These are phyloP conservation scores for Stichodactyla helianthus DNA, from an alignment of 64 coral and sea anemone genomes.

Conservation along the genomic window DNA sequence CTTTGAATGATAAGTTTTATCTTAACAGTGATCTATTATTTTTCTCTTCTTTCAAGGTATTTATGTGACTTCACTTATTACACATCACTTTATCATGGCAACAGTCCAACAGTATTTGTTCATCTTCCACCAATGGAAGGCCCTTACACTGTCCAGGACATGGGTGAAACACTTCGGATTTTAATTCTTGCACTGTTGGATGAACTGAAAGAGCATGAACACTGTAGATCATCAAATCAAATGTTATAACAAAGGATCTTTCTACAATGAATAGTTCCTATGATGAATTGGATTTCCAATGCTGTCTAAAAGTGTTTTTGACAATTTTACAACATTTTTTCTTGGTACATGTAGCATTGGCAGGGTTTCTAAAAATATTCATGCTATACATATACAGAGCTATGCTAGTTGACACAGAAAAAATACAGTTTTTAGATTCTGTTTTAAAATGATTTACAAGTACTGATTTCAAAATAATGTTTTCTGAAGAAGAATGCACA, in stretches of 20 bases:
- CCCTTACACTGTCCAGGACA: constrained; percentile 49
- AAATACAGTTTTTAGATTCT: too few species aligned
- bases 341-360: too few species aligned
- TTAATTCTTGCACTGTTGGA: constrained; percentile 53
- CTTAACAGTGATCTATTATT: background rate
- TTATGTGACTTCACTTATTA: constrained; percentile 74
- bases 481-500: too few species aligned
- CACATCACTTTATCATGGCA: constrained; percentile 52
- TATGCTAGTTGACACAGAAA: too few species aligned
- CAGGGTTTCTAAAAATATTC: too few species aligned
- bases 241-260: background rate
- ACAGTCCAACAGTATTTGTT: constrained; percentile 49
- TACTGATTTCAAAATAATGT: too few species aligned
- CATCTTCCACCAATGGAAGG: constrained; percentile 52
- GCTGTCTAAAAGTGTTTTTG: too few species aligned
- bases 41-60: constrained; percentile 38
- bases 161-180: constrained; percentile 44
- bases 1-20: background rate
- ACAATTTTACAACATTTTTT: too few species aligned
- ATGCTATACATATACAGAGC: too few species aligned
- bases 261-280: background rate
- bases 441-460: too few species aligned
- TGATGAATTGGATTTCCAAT: too few species aligned
- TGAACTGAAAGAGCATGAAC: background rate
- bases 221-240: background rate